A percentile compares a stretch with the other conserved stretches of the same genome.
Conservation (phyloP, 1,140 invertebrate genomes). For the Drosophila pectinifera region DNA sequence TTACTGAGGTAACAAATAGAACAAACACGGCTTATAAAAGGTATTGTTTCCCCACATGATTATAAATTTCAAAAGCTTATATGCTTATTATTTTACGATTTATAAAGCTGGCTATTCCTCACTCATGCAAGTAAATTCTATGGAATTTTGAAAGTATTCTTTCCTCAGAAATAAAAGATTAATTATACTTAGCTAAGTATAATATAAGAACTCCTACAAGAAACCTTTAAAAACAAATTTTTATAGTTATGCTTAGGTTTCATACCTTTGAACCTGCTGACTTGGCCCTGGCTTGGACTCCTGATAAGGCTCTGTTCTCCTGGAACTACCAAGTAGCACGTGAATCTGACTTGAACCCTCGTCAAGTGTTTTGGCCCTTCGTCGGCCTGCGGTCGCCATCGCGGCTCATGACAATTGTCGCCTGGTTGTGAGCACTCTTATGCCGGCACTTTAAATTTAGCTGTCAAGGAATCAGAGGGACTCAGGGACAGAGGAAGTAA, state of each 20-base stretch:
- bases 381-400: conserved; percentile 27
- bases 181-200: too few relatives aligned
- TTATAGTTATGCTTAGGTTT: neutral
- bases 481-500: conserved; percentile 25
- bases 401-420: conserved; percentile 61
- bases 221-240: too few relatives aligned
- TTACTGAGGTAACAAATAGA: too few relatives aligned
- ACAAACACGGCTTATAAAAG: too few relatives aligned
- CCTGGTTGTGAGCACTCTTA: conserved; percentile 36
- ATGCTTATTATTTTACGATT: too few relatives aligned
- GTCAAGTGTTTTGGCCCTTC: conserved; percentile 49
- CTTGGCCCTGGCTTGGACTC: conserved; percentile 7
- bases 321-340: conserved; percentile 34
- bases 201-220: too few relatives aligned
- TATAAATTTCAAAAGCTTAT: too few relatives aligned
- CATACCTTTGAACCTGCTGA: neutral
- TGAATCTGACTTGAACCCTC: conserved; percentile 49
- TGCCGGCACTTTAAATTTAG: conserved; percentile 44
- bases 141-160: rapidly evolving
- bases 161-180: too few relatives aligned
- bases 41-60: too few relatives aligned
- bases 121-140: too few relatives aligned
- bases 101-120: too few relatives aligned
- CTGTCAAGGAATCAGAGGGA: neutral
- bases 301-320: conserved; percentile 26